These are phyloP conservation scores for Alcis repandata DNA, from an alignment of 2,888 invertebrate species.

Conservation along the genomic window DNA sequence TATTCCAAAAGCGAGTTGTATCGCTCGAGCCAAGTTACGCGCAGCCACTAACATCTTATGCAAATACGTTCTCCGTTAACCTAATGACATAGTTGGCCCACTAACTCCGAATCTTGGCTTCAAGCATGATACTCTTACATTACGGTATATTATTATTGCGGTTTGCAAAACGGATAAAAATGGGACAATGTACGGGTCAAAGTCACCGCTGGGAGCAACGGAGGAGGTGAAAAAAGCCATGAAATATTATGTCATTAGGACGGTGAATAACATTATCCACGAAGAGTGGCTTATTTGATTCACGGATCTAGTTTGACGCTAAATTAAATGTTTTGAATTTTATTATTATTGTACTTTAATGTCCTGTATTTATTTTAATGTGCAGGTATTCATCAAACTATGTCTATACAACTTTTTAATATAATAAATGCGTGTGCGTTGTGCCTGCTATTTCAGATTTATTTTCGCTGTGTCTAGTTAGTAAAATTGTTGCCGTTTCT, in stretches of 20 bases:
- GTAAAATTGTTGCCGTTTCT: no score
- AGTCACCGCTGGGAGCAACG: slow-evolving; percentile 65
- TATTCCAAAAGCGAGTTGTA: slow-evolving; percentile 22
- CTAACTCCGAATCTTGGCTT: slow-evolving; percentile 69
- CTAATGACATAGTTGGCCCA: slow-evolving; percentile 80
- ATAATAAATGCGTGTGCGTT: no score
- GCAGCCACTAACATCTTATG: slow-evolving; percentile 62
- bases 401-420: no score
- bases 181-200: slow-evolving; percentile 77
- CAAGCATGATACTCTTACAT: slow-evolving; percentile 70
- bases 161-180: slow-evolving; percentile 70
- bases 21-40: slow-evolving; percentile 23
- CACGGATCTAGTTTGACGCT: not conserved
- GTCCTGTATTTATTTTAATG: no score
- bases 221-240: slow-evolving; percentile 55
- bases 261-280: slow-evolving; percentile 42
- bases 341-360: not conserved
- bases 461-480: no score
- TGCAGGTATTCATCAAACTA: no score
- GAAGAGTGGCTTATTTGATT: not conserved
- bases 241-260: slow-evolving; percentile 65
- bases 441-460: no score
- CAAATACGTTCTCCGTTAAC: slow-evolving; percentile 78
- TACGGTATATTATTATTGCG: slow-evolving; percentile 77
- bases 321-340: slow-evolving; percentile 2